Percentiles rank a stretch among this genome's conserved stretches.
These are phyloP conservation scores for Centropus unirufus DNA, from an alignment of 2,113 vertebrate genomes.

Conservation along the genomic window DNA sequence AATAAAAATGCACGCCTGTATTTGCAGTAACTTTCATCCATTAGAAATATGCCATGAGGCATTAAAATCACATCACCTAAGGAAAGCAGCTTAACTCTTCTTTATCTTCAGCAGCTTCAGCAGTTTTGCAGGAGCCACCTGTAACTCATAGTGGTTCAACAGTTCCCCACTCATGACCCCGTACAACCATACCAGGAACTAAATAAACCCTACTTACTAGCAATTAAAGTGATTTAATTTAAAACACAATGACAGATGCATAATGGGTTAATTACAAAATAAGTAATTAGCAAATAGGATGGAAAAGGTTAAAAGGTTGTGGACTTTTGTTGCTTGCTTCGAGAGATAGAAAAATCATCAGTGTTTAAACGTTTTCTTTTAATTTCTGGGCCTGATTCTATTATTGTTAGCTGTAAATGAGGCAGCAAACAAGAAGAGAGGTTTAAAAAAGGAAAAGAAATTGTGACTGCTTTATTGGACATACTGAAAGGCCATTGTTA, in stretches of 20 bases:
- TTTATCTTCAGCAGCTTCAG: conserved; percentile 32
- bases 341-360: conserved; percentile 33
- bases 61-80: conserved; percentile 37
- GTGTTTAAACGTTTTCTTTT: conserved; percentile 40
- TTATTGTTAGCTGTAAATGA: conserved; percentile 45
- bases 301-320: conserved; percentile 63
- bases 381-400: conserved; percentile 41
- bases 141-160: conserved; percentile 29
- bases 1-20: background rate
- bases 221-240: conserved; percentile 68
- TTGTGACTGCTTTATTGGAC: background rate
- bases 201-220: conserved; percentile 65
- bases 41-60: background rate
- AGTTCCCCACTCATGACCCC: conserved; percentile 43
- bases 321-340: conserved; percentile 47
- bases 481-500: conserved; percentile 40
- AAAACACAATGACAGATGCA: conserved; percentile 63
- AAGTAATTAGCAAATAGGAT: conserved; percentile 68
- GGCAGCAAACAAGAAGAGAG: conserved; percentile 20
- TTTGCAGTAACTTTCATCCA: background rate
- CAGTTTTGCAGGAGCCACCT: conserved; percentile 45
- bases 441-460: background rate
- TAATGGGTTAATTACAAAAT: conserved; percentile 67
- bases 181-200: background rate
- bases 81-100: conserved; percentile 30